phyloP scores from a whole-genome alignment of 2,888 invertebrate species.

The Eudasyphora cyanicolor region DNA sequence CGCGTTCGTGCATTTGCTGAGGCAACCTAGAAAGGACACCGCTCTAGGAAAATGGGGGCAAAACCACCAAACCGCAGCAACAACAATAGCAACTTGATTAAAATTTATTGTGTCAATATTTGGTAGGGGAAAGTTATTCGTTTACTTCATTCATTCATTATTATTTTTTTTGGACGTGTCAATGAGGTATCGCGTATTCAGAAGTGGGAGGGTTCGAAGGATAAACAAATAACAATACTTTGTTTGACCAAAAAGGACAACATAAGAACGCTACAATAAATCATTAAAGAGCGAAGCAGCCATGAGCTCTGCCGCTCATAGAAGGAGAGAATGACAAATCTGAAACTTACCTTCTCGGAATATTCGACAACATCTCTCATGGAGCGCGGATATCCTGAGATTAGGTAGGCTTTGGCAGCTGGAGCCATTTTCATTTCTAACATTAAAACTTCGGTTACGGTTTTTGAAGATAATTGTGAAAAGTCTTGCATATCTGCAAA shows the following conservation, averaged over 20 bases:
- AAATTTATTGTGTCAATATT: slow-evolving; percentile 44
- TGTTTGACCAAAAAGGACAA: neutral
- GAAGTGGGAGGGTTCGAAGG: neutral
- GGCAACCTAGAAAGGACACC: neutral
- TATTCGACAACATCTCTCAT: slow-evolving; percentile 96
- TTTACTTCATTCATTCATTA: neutral
- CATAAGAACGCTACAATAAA: neutral
- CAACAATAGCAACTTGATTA: slow-evolving; percentile 38
- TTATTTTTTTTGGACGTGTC: neutral
- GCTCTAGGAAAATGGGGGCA: neutral
- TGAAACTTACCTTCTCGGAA: slow-evolving; percentile 88
- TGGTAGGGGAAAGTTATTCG: neutral
- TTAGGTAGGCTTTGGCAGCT: slow-evolving; percentile 91
- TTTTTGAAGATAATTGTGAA: slow-evolving; percentile 90
- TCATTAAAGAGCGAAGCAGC: too few relatives aligned
- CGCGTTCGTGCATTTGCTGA: slow-evolving; percentile 25
- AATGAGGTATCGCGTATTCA: neutral
- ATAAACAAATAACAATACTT: neutral
- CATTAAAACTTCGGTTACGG: slow-evolving; percentile 94
- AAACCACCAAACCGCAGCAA: neutral
- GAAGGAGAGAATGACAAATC: neutral
- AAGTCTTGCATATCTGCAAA: slow-evolving; percentile 92
- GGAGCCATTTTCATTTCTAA: slow-evolving; percentile 96
- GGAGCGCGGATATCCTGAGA: slow-evolving; percentile 94
- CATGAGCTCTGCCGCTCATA: too few relatives aligned